These are phyloP conservation scores for Biston stratarius DNA, from an alignment of 2,888 invertebrate genomes.

Conservation along the genomic window DNA sequence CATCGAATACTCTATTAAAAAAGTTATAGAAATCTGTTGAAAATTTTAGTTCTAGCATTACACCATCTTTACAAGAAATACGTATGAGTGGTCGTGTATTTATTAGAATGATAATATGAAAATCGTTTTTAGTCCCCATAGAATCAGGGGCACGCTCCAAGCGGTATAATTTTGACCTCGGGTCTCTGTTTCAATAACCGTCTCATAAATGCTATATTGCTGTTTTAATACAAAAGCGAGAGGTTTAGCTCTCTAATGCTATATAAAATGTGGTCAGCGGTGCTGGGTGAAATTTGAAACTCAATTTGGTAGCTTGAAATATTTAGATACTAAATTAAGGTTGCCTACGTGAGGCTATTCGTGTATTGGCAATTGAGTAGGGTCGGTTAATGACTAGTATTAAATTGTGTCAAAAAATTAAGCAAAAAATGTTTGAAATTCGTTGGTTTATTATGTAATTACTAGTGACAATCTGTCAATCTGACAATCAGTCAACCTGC, in stretches of 20 bases:
- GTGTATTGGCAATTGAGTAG: neutral
- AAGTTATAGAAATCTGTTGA: neutral
- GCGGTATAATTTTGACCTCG: neutral
- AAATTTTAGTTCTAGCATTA: neutral
- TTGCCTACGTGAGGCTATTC: neutral
- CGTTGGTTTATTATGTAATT: too few relatives aligned
- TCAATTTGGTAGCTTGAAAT: neutral
- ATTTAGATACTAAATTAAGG: constrained; percentile 3
- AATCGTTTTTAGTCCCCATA: constrained; percentile 4
- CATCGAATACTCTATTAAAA: neutral
- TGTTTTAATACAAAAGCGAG: constrained; percentile 21
- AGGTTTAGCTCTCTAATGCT: neutral
- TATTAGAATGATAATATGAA: constrained; percentile 11
- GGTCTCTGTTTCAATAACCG: constrained; percentile 13
- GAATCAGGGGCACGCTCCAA: constrained; percentile 3
- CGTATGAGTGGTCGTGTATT: neutral
- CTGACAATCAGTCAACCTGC: too few relatives aligned
- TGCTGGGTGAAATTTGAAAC: constrained; percentile 5
- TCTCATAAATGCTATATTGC: constrained; percentile 8
- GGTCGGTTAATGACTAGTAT: too few relatives aligned
- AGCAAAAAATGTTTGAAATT: too few relatives aligned
- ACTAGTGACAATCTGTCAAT: too few relatives aligned
- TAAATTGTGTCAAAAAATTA: too few relatives aligned
- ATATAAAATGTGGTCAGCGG: constrained; percentile 12
- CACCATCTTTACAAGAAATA: neutral